Conservation (phyloP, 1,140 invertebrate species). For the Solen grandis region DNA sequence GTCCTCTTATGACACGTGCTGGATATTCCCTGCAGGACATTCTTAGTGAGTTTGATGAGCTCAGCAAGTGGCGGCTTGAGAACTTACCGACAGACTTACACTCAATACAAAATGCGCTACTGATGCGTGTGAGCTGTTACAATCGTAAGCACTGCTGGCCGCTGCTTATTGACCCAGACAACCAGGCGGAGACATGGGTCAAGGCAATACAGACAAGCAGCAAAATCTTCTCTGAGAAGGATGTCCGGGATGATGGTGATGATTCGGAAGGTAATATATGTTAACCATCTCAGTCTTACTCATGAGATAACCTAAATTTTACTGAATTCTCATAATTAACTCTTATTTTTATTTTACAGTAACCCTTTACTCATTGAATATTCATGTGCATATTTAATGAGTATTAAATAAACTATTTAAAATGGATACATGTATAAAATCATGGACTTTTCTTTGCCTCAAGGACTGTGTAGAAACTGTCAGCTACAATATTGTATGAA, state of each 20-base stretch:
- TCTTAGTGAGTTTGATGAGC: conserved; percentile 78
- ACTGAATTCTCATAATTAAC: too few species aligned
- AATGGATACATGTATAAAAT: too few species aligned
- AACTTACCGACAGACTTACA: conserved; percentile 76
- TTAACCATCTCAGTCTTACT: too few species aligned
- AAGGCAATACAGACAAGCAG: conserved; percentile 71
- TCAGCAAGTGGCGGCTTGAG: conserved; percentile 76
- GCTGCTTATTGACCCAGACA: conserved; percentile 79
- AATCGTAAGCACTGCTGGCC: conserved; percentile 79
- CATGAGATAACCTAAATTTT: too few species aligned
- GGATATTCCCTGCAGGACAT: conserved; percentile 76
- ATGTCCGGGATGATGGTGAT: conserved; percentile 62
- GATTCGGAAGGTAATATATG: conserved; percentile 64
- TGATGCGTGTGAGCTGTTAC: conserved; percentile 75
- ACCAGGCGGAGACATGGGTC: conserved; percentile 78
- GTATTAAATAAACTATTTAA: too few species aligned
- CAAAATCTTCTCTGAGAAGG: conserved; percentile 72
- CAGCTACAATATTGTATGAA: too few species aligned
- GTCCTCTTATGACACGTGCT: conserved; percentile 65
- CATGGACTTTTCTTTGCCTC: too few species aligned
- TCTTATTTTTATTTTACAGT: too few species aligned
- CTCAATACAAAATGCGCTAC: conserved; percentile 77
- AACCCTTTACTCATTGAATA: too few species aligned
- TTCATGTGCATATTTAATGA: too few species aligned
- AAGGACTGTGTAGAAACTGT: too few species aligned